Conservation (phyloP, 2,113 vertebrate species). For the Syrrhaptes paradoxus region DNA sequence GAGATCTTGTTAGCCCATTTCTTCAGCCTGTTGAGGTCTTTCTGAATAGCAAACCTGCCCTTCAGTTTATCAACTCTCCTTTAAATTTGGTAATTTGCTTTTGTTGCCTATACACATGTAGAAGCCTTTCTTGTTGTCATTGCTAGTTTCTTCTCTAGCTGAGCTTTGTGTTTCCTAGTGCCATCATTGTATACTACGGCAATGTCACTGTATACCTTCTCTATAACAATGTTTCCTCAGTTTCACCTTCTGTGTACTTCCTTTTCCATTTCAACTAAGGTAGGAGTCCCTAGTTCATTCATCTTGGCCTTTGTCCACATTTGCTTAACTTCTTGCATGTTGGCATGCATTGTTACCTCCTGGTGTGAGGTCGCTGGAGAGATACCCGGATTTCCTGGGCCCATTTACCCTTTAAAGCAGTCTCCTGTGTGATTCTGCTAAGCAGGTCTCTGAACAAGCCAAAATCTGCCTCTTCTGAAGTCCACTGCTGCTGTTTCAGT, state of each 20-base stretch:
- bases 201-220: not conserved
- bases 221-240: accelerated
- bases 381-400: not conserved
- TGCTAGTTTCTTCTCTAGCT: not conserved
- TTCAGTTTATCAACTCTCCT: not conserved
- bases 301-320: not conserved
- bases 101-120: not conserved
- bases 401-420: not conserved
- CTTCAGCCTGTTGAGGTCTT: accelerated
- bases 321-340: not conserved
- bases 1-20: not conserved
- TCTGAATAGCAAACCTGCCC: not conserved
- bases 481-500: not conserved
- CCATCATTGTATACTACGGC: not conserved
- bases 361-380: not conserved
- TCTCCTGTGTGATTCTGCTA: too few relatives aligned
- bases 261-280: not conserved
- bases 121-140: not conserved
- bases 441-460: too few relatives aligned
- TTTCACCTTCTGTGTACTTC: not conserved
- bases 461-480: not conserved
- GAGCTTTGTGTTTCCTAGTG: not conserved
- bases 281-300: not conserved
- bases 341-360: not conserved
- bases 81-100: not conserved